Evolutionary conservation across 2,797 vertebrate genomes (phyloP), one percentile per base, ranked within the genome.

Genomic region (Pelochelys cantorii): DNA sequence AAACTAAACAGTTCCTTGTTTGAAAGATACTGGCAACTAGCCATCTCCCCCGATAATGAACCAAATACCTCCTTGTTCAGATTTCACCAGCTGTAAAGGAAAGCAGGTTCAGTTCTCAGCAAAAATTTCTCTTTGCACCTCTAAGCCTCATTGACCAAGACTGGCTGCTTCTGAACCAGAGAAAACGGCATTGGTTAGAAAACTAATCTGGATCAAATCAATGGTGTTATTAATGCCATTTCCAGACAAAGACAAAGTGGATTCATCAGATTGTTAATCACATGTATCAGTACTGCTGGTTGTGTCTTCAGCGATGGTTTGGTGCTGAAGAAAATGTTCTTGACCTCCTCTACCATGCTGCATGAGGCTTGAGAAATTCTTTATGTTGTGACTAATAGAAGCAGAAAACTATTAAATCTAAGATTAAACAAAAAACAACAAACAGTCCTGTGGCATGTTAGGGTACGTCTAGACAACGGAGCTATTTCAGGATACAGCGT

Each of bases 121-220:
- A 87, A 84, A 29, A 89, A 91, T 65, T 11, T 62, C 11, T 53
- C 4, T 54, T 79, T 29, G 42, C 55, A n/a, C 54, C 15, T 65
- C 3, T 14, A 42, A 75, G 48, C 22, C 37, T 48, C 13, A 2
- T 86, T 42, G 37, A 74, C 13, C 59, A 90, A 86, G 81, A 75
- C 56, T 14, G 31, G 9, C 29, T 48, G 56, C 7, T 9, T 75
- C 1, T 62, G 80, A 74, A 71, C 42, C 17, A 78, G 4, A 37
- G 27, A 1, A 20, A 59, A 11, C 42, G 11, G 3, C 84, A 54
- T 83, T 85, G 83, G n/a, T 42, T 12, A 91, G 62, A 48, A 48
- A 87, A n/a, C 31, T 71, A 54, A 83, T 92, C 84, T 85, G 12
- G 84, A 87, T 87, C 52, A 85, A 52, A 34, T 79, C 89, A 81